Conservation (phyloP, 1,140 invertebrate species). For the Drosophila guanche region DNA sequence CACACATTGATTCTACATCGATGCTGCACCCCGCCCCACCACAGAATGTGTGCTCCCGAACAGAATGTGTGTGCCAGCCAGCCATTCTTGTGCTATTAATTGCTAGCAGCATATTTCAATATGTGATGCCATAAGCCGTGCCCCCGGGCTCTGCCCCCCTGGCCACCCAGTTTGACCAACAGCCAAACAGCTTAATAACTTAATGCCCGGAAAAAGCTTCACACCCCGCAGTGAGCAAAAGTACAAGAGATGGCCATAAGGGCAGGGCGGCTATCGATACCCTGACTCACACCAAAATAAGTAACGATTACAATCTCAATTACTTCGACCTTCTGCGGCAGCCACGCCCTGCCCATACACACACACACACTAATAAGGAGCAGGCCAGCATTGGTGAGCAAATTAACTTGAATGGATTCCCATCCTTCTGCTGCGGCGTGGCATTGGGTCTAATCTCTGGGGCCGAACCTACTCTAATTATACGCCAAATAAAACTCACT, state of each 20-base stretch:
- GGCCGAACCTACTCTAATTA: constrained; percentile 76
- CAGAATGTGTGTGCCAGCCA: constrained; percentile 2
- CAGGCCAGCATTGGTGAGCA: constrained; percentile 36
- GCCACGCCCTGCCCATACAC: constrained; percentile 36
- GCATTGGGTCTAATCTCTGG: constrained; percentile 65
- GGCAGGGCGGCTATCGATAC: not conserved
- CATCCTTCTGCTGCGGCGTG: constrained; percentile 11
- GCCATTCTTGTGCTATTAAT: constrained; percentile 61
- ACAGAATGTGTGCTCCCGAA: not conserved
- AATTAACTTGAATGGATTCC: constrained; percentile 67
- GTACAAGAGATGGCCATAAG: too few species aligned
- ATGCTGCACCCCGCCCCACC: constrained; percentile 8
- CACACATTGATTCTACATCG: constrained; percentile 34
- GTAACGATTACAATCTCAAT: constrained; percentile 82
- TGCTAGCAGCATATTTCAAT: constrained; percentile 73
- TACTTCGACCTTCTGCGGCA: constrained; percentile 58
- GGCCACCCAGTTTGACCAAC: constrained; percentile 25
- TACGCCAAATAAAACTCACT: constrained; percentile 81
- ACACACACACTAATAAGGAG: constrained; percentile 42
- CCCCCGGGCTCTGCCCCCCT: not conserved
- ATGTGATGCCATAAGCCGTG: constrained; percentile 39
- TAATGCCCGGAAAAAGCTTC: constrained; percentile 70
- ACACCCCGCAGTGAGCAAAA: constrained; percentile 36
- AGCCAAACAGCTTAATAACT: constrained; percentile 77
- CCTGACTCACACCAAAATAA: constrained; percentile 39